Conservation (phyloP, 2,888 invertebrate genomes). For the Caenorhabditis plicata region DNA sequence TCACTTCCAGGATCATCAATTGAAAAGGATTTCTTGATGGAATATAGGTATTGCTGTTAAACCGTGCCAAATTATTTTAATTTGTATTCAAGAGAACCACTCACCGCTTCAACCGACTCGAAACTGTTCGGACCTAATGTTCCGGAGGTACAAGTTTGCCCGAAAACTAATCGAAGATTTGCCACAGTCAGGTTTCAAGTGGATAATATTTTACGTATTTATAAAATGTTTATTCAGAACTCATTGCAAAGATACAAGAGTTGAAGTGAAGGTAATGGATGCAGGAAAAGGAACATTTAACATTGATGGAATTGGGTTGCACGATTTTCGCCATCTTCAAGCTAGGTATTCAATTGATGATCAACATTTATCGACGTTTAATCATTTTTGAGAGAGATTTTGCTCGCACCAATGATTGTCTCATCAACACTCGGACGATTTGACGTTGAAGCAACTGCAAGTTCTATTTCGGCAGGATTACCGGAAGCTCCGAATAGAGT, state of each 20-base stretch:
- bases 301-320: conserved; percentile 50
- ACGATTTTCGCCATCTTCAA: conserved; percentile 51
- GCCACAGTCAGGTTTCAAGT: conserved; percentile 29
- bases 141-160: conserved; percentile 51
- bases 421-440: conserved; percentile 52
- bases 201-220: too few relatives aligned
- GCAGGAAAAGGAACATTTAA: conserved; percentile 57
- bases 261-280: conserved; percentile 48
- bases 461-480: conserved; percentile 14
- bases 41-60: too few relatives aligned
- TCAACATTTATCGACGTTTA: too few relatives aligned
- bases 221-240: conserved; percentile 29
- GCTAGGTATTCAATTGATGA: conserved; percentile 57
- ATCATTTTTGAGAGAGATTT: conserved; percentile 51
- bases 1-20: conserved; percentile 48
- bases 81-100: too few relatives aligned
- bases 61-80: too few relatives aligned
- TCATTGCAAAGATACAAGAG: conserved; percentile 53
- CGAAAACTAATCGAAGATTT: conserved; percentile 40
- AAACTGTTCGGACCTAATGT: conserved; percentile 51
- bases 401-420: conserved; percentile 59
- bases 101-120: conserved; percentile 41
- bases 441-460: conserved; percentile 50
- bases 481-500: conserved; percentile 29
- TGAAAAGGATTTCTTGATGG: conserved; percentile 49